A percentile compares a stretch with the other conserved stretches of the same genome.
Evolutionary conservation across 2,888 invertebrate genomes (phyloP).

Genomic region (Lepeophtheirus nordmannii): DNA sequence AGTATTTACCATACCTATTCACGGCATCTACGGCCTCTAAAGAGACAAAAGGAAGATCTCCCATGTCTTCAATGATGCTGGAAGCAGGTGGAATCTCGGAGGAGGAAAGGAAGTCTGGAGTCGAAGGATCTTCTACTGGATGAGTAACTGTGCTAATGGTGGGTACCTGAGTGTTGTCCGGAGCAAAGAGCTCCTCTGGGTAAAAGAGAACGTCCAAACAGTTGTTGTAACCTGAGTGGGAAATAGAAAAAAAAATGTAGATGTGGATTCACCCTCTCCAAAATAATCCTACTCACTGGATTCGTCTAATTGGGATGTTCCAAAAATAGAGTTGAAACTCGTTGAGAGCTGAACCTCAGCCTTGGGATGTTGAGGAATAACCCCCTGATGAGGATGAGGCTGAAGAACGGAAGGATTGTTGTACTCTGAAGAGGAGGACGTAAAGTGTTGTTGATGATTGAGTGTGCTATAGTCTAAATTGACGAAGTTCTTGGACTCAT

Average conservation of each 20-base stretch:
- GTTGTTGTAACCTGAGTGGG: neutral
- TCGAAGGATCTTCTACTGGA: neutral
- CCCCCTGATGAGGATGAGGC: too few relatives aligned
- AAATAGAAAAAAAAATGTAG: neutral
- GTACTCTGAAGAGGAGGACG: too few relatives aligned
- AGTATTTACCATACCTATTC: neutral
- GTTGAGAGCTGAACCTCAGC: too few relatives aligned
- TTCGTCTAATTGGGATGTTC: too few relatives aligned
- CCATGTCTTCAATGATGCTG: neutral
- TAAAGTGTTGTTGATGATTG: neutral
- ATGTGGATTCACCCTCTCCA: too few relatives aligned
- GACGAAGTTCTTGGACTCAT: neutral
- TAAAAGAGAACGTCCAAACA: neutral
- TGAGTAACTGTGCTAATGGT: neutral
- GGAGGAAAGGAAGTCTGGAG: neutral
- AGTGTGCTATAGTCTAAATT: slow-evolving; percentile 1
- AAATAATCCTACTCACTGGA: too few relatives aligned
- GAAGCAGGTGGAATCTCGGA: neutral
- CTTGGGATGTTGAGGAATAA: too few relatives aligned
- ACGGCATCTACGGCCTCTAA: neutral
- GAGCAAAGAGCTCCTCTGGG: neutral
- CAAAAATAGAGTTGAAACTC: too few relatives aligned
- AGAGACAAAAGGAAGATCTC: neutral
- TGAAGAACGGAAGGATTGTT: too few relatives aligned
- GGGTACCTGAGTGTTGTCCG: neutral